phyloP scores from a whole-genome alignment of 2,797 vertebrate species.

The Botia kubotai region DNA sequence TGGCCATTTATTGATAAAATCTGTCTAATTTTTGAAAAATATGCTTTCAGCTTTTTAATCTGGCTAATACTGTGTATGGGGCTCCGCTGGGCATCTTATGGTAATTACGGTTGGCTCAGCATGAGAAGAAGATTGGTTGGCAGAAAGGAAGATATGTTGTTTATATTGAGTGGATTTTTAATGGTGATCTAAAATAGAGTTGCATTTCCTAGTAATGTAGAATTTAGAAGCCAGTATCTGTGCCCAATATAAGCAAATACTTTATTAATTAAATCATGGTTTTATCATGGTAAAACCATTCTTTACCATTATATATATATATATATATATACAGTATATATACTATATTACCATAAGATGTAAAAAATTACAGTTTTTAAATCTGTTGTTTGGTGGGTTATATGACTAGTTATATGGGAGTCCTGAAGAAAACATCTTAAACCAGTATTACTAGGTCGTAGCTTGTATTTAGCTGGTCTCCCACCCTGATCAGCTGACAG shows the following conservation, averaged over 20 bases:
- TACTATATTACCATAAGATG: no score
- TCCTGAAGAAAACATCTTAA: no score
- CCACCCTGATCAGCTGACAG: no score
- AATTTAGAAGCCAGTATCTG: conserved; percentile 22
- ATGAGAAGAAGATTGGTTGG: conserved; percentile 10
- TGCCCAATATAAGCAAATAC: not conserved
- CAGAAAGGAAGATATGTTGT: conserved; percentile 4
- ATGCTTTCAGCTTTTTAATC: conserved; percentile 14
- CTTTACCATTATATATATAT: no score
- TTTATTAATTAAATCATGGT: no score
- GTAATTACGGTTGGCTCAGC: conserved; percentile 31
- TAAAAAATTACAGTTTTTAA: no score
- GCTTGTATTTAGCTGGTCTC: no score
- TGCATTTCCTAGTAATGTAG: not conserved
- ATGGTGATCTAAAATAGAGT: not conserved
- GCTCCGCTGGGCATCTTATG: conserved; percentile 25
- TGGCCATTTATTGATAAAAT: conserved; percentile 15
- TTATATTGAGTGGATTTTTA: conserved; percentile 8
- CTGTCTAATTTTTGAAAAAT: conserved; percentile 39
- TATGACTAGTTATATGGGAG: no score
- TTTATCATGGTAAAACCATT: no score
- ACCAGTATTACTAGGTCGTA: no score
- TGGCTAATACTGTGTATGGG: conserved; percentile 36
- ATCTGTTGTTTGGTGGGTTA: no score
- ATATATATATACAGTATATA: no score